phyloP scores from a whole-genome alignment of 2,797 vertebrate species.

The Pseudochromis fuscus region DNA sequence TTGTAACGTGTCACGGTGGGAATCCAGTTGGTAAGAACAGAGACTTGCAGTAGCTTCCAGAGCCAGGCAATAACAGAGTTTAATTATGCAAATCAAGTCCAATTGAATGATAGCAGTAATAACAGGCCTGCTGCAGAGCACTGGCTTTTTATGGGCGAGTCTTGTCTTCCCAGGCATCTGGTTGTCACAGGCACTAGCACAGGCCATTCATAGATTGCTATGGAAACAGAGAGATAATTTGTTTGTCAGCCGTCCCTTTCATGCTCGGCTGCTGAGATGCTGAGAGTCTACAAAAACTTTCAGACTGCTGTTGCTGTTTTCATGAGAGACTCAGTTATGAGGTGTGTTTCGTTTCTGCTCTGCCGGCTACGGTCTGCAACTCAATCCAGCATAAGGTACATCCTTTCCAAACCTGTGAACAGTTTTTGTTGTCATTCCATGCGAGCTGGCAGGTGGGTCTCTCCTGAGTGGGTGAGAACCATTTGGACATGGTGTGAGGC shows the following conservation, averaged over 20 bases:
- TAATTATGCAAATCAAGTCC: constrained; percentile 86
- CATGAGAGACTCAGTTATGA: constrained; percentile 51
- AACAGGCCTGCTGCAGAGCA: constrained; percentile 79
- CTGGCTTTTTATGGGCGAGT: constrained; percentile 76
- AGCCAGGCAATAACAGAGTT: constrained; percentile 73
- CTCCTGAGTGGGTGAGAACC: constrained; percentile 58
- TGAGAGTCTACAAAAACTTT: constrained; percentile 67
- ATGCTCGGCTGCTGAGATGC: constrained; percentile 67
- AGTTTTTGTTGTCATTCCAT: constrained; percentile 56
- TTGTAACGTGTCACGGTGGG: constrained; percentile 48
- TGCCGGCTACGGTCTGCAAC: constrained; percentile 15
- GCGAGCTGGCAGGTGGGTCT: constrained; percentile 55
- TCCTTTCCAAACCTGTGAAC: constrained; percentile 56
- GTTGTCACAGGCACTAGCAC: constrained; percentile 73
- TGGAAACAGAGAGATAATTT: constrained; percentile 79
- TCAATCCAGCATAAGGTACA: constrained; percentile 40
- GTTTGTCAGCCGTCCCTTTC: constrained; percentile 76
- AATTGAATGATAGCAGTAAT: constrained; percentile 87
- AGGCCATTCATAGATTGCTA: constrained; percentile 79
- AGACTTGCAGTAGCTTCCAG: constrained; percentile 58
- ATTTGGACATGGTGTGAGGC: constrained; percentile 65
- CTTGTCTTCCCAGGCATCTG: constrained; percentile 80
- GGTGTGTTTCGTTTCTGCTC: constrained; percentile 54
- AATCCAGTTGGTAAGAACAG: constrained; percentile 55
- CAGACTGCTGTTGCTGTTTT: constrained; percentile 51